A percentile compares a stretch with the other conserved stretches of the same genome.
These are phyloP conservation scores for Planococcus citri DNA, from an alignment of 1,140 invertebrate species.

Conservation along the genomic window DNA sequence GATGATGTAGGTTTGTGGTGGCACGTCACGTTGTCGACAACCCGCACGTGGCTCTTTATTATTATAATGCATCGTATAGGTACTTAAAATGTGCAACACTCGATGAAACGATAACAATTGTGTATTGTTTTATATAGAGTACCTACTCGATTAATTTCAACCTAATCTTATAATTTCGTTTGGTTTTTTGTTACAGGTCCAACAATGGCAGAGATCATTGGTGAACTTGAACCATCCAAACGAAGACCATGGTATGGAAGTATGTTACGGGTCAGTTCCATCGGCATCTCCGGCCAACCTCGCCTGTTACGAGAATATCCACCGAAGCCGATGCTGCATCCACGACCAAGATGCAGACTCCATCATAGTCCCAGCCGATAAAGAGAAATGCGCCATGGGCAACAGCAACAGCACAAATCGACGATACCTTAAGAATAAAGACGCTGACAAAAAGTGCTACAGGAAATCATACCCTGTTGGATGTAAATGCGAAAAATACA, in stretches of 20 bases:
- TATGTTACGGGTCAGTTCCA: neutral
- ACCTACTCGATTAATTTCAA: no score
- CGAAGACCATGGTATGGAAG: neutral
- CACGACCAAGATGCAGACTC: no score
- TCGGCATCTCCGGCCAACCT: neutral
- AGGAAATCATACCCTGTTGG: slow-evolving; percentile 4
- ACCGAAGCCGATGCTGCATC: neutral
- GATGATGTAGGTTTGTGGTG: no score
- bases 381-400: no score
- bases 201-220: slow-evolving; percentile 8
- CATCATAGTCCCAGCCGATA: no score
- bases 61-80: no score
- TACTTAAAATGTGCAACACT: no score
- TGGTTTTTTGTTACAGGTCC: slow-evolving; percentile 10
- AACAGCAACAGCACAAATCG: no score
- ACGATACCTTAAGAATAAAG: neutral
- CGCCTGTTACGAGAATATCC: neutral
- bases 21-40: no score
- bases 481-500: slow-evolving; percentile 4
- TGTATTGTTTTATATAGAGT: no score
- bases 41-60: no score
- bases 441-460: neutral
- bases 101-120: no score
- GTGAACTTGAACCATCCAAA: neutral
- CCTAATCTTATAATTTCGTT: neutral